Evolutionary conservation across 2,888 invertebrate species (phyloP).

Genomic region (Callimorpha dominula): DNA sequence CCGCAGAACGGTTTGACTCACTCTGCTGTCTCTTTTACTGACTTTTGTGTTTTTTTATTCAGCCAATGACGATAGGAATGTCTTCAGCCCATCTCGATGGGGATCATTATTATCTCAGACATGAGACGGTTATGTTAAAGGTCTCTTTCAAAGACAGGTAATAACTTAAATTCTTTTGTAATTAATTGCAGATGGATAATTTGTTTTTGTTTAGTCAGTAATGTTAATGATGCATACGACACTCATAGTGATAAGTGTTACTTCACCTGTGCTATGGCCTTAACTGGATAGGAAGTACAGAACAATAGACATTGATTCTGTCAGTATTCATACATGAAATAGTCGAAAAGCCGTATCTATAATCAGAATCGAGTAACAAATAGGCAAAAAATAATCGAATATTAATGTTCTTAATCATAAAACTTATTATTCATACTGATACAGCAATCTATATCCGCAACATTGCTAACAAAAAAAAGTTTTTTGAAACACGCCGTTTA

Average conservation of each 20-base stretch:
- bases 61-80: too few relatives aligned
- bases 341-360: conserved; percentile 36
- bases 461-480: conserved; percentile 41
- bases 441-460: conserved; percentile 50
- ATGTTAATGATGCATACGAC: not conserved
- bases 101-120: not conserved
- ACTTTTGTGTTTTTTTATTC: too few relatives aligned
- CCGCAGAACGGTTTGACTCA: not conserved
- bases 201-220: not conserved
- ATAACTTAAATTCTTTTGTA: not conserved
- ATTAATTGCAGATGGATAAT: not conserved
- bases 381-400: conserved; percentile 47
- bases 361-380: conserved; percentile 47
- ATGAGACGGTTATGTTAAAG: too few relatives aligned
- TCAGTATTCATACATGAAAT: conserved; percentile 27
- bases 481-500: conserved; percentile 54
- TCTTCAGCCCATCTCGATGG: not conserved
- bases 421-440: conserved; percentile 51
- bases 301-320: conserved; percentile 24
- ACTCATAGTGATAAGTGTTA: not conserved
- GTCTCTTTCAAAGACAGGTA: not conserved
- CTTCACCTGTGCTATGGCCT: not conserved
- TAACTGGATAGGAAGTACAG: conserved; percentile 21
- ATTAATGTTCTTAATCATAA: conserved; percentile 49
- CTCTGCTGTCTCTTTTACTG: not conserved